Base-by-base conservation (phyloP, 2,797 vertebrate genomes). In the Rhodeus uyekii region DNA sequence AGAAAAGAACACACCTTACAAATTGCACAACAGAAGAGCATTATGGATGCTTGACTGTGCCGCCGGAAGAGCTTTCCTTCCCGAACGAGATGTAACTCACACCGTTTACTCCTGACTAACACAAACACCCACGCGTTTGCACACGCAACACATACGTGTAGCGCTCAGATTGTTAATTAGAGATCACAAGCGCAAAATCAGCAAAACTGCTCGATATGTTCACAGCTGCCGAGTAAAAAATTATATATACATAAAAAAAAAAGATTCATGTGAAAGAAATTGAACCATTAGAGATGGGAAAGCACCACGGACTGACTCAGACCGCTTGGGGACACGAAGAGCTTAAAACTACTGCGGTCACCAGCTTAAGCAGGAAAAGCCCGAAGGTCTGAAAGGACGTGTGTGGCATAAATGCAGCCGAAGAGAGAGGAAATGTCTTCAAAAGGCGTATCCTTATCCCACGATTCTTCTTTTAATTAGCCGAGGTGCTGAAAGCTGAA, bases 21-120 rank as follows among this genome's bases (percentile, higher is more conserved):
- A 82, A 85, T 65, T 64, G 75, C 80, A 79, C 24, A 83, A 76
- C 69, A 79, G 67, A 83, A 39, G 58, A 72, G 63, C 79, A 76
- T 90, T 87, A 89, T 85, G 36, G 55, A 90, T 46, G 88, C 89
- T 86, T 75, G 81, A 84, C 82, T 89, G 87, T 86, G 86, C 86
- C 88, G 88, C 80, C 39, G 67, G 83, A 87, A 89, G 84, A 50
- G 71, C 79, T 42, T 46, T 85, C 86, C 87, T 80, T 80, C 36
- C 36, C 39, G 39, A 42, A 42, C 13, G 42, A 85, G 88, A 2
- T 13, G 55, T 80, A 84, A 83, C 83, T 86, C 83, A 63, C 87
- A 65, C 1, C 8, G 36, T 46, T 36, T 64, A 76, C 74, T 61
- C 64, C 68, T 67, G 80, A 80, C 65, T 71, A 44, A 78, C 60